Evolutionary conservation across 2,888 invertebrate species (phyloP).

Genomic region (Globia sparganii): DNA sequence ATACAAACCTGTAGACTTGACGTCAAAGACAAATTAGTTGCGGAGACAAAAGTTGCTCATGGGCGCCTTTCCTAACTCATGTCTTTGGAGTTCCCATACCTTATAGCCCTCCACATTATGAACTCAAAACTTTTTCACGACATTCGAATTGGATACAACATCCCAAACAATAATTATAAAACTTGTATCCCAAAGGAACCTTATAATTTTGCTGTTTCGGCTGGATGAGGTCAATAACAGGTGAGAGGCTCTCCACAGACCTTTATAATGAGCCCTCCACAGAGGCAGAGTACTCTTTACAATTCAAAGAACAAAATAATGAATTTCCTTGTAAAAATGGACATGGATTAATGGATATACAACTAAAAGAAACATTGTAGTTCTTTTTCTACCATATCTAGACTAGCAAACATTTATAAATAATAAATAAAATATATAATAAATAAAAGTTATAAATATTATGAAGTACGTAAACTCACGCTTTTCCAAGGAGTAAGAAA

Average conservation of each 20-base stretch:
- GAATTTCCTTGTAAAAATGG: background rate
- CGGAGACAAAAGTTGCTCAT: background rate
- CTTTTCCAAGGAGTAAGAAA: too few species aligned
- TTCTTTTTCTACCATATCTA: background rate
- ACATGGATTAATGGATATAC: background rate
- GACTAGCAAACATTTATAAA: background rate
- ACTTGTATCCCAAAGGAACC: conserved; percentile 9
- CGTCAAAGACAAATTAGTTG: too few species aligned
- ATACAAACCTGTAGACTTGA: too few species aligned
- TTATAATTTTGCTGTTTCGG: conserved; percentile 4
- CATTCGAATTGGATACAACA: background rate
- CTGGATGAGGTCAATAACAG: conserved; percentile 38
- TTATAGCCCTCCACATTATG: background rate
- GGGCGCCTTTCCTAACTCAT: background rate
- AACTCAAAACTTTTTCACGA: background rate
- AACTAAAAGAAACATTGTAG: too few species aligned
- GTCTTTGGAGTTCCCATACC: background rate
- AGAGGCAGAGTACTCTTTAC: conserved; percentile 28
- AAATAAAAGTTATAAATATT: too few species aligned
- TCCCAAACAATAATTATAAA: background rate
- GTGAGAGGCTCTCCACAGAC: conserved; percentile 7
- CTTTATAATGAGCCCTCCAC: conserved; percentile 17
- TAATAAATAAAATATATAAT: too few species aligned
- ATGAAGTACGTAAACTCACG: too few species aligned
- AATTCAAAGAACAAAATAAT: conserved; percentile 47